These are phyloP conservation scores for Diarsia brunnea DNA, from an alignment of 2,888 invertebrate genomes.

Conservation along the genomic window DNA sequence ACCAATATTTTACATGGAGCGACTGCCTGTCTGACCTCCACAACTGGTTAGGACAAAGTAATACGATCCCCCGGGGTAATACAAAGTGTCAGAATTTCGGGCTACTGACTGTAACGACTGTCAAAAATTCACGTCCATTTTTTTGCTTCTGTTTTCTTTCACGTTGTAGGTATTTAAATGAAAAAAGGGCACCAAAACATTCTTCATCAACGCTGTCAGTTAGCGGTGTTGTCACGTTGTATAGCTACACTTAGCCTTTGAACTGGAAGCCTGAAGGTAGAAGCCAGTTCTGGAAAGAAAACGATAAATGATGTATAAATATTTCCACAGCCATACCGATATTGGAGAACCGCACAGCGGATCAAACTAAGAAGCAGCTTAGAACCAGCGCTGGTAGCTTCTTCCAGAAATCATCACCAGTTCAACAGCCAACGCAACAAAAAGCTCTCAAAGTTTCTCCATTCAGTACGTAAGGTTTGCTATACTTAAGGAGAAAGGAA, in stretches of 20 bases:
- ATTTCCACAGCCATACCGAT: slow-evolving; percentile 28
- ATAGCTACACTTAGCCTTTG: neutral
- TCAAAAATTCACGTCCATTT: neutral
- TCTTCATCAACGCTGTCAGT: neutral
- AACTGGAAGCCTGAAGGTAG: too few species aligned
- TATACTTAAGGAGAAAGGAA: neutral
- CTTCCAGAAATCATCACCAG: slow-evolving; percentile 10
- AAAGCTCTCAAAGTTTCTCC: neutral
- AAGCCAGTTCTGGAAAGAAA: neutral
- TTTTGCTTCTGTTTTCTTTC: too few species aligned
- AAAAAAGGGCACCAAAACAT: neutral
- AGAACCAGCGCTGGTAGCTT: slow-evolving; percentile 38
- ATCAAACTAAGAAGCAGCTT: neutral
- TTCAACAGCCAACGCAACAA: too few species aligned
- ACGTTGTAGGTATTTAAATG: too few species aligned
- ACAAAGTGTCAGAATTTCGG: neutral
- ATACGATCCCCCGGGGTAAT: too few species aligned
- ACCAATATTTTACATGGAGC: too few species aligned
- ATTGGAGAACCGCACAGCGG: slow-evolving; percentile 25
- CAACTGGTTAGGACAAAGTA: neutral
- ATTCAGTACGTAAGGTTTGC: neutral
- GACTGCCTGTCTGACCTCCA: neutral
- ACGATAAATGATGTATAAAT: neutral
- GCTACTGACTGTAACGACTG: neutral
- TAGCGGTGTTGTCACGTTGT: neutral